Percentiles rank a stretch among this genome's conserved stretches.
Evolutionary conservation across 2,888 invertebrate species (phyloP).

Genomic region (Myathropa florea): DNA sequence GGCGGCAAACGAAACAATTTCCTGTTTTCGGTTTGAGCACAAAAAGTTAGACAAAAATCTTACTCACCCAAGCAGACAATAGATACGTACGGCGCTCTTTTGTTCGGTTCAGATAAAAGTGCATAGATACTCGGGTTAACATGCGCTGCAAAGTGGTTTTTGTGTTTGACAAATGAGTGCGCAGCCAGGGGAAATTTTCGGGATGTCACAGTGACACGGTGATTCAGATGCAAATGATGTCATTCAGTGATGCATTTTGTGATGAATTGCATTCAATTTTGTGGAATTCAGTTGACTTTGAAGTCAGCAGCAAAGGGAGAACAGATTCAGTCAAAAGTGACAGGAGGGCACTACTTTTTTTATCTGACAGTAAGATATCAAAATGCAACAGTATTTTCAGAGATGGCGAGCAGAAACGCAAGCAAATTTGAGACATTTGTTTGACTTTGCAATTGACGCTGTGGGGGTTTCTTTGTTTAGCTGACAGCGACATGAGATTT

Average conservation of each 20-base stretch:
- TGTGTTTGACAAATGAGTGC: background rate
- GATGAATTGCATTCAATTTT: background rate
- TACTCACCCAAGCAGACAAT: conserved; percentile 13
- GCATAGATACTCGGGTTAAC: conserved; percentile 11
- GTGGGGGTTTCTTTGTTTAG: too few relatives aligned
- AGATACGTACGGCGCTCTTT: background rate
- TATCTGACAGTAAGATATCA: background rate
- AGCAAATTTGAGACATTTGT: background rate
- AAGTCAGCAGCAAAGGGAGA: background rate
- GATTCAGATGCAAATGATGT: background rate
- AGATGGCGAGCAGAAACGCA: too few relatives aligned
- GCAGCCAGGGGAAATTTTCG: background rate
- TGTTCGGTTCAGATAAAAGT: conserved; percentile 24
- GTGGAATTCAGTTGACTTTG: background rate
- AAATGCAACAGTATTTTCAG: background rate
- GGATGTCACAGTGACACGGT: background rate
- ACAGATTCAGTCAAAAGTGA: background rate
- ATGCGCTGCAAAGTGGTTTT: background rate
- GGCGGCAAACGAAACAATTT: conserved; percentile 19
- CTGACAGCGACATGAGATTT: background rate
- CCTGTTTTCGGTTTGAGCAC: conserved; percentile 14
- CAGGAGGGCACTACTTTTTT: background rate
- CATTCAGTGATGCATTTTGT: background rate
- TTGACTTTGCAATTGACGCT: background rate
- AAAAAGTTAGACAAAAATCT: conserved; percentile 1